Evolutionary conservation across 2,888 invertebrate genomes (phyloP).

Genomic region (Gnatocerus cornutus): DNA sequence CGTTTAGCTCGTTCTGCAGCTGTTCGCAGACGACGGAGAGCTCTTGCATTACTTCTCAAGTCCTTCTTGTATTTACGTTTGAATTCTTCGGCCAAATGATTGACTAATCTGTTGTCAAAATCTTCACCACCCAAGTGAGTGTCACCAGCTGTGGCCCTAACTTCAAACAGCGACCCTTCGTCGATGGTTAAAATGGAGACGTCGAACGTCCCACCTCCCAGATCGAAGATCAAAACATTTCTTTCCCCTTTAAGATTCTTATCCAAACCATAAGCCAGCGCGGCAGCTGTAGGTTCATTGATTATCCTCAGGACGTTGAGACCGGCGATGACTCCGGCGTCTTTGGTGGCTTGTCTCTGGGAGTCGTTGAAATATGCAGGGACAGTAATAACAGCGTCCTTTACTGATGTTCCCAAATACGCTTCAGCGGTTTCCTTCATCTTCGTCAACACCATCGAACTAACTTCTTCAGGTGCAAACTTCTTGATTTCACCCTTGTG

Average conservation of each 20-base stretch:
- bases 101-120: constrained; percentile 78
- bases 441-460: constrained; percentile 78
- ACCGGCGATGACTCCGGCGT: constrained; percentile 80
- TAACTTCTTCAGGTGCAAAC: constrained; percentile 82
- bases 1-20: constrained; percentile 87
- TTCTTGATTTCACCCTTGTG: constrained; percentile 78
- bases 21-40: constrained; percentile 80
- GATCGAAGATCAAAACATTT: constrained; percentile 74
- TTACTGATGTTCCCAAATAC: constrained; percentile 74
- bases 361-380: constrained; percentile 69
- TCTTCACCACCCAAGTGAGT: constrained; percentile 72
- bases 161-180: constrained; percentile 75
- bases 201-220: constrained; percentile 79
- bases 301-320: constrained; percentile 79
- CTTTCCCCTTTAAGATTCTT: constrained; percentile 69
- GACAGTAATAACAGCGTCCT: constrained; percentile 71
- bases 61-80: constrained; percentile 81
- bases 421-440: constrained; percentile 63
- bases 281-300: constrained; percentile 78
- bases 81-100: constrained; percentile 80
- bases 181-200: constrained; percentile 80
- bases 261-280: constrained; percentile 75
- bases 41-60: constrained; percentile 74
- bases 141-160: constrained; percentile 73
- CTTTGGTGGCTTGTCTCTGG: constrained; percentile 74